Conservation (phyloP, 2,113 vertebrate genomes). For the Microtus oregoni region DNA sequence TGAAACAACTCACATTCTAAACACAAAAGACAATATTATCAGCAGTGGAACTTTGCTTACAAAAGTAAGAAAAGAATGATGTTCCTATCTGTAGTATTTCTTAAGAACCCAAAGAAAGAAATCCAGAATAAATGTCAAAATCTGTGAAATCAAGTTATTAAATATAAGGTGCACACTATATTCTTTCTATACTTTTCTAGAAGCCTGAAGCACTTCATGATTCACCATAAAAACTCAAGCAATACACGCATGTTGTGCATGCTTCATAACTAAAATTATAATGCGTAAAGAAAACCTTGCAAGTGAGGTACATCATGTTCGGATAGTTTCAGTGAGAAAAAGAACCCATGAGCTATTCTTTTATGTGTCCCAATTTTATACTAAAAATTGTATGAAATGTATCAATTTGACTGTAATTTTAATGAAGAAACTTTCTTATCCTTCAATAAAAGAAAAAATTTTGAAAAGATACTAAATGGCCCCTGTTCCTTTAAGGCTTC, state of each 20-base stretch:
- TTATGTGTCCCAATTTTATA: not conserved
- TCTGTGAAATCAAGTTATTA: not conserved
- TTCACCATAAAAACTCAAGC: not conserved
- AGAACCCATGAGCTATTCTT: not conserved
- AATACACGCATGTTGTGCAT: not conserved
- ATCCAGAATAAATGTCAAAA: conserved; percentile 12
- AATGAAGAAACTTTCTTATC: conserved; percentile 32
- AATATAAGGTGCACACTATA: not conserved
- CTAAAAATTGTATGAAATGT: not conserved
- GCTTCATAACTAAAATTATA: conserved; percentile 21
- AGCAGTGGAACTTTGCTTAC: not conserved
- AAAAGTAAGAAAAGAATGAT: not conserved
- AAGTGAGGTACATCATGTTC: not conserved
- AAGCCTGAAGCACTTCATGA: conserved; percentile 10
- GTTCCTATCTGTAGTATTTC: not conserved
- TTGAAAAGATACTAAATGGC: conserved; percentile 28
- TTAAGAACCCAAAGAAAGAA: conserved; percentile 19
- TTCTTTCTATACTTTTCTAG: not conserved
- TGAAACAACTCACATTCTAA: not conserved
- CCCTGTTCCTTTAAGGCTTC: conserved; percentile 20
- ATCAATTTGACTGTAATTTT: not conserved
- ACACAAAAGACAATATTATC: not conserved
- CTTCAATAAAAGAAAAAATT: not conserved
- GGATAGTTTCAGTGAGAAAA: not conserved
- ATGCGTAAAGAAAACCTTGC: not conserved